phyloP scores from a whole-genome alignment of 2,888 invertebrate species.

The Trilocha varians region DNA sequence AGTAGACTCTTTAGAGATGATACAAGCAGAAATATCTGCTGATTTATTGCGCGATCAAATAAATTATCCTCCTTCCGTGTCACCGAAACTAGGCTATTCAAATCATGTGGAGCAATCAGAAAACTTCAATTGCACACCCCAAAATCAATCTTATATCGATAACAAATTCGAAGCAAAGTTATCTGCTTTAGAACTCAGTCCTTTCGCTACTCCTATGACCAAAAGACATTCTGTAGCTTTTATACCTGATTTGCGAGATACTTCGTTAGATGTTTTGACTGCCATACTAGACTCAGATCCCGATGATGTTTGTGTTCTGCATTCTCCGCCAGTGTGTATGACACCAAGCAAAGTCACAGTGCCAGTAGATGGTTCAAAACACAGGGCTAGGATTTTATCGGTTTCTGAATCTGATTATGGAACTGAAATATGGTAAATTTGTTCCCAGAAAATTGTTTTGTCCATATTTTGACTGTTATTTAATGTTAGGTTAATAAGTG shows the following conservation, averaged over 20 bases:
- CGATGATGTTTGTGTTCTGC: constrained; percentile 52
- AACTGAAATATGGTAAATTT: constrained; percentile 83
- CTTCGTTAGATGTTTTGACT: constrained; percentile 53
- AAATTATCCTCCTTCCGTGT: constrained; percentile 79
- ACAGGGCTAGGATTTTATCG: constrained; percentile 77
- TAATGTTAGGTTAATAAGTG: no score
- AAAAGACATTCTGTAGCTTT: constrained; percentile 56
- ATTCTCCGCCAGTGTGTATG: constrained; percentile 59
- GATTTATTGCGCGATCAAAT: constrained; percentile 79
- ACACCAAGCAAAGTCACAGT: constrained; percentile 75
- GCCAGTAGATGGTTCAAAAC: constrained; percentile 74
- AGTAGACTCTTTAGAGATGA: constrained; percentile 68
- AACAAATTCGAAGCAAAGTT: constrained; percentile 55
- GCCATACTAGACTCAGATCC: constrained; percentile 66
- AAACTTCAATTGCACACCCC: constrained; percentile 42
- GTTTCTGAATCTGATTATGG: constrained; percentile 75
- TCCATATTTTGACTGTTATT: no score
- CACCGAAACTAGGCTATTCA: constrained; percentile 66
- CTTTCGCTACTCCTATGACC: constrained; percentile 52
- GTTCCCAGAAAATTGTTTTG: no score
- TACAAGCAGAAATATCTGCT: constrained; percentile 75
- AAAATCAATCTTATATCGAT: constrained; percentile 31
- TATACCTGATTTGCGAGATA: constrained; percentile 51
- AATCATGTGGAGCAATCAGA: constrained; percentile 39
- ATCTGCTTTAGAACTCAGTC: constrained; percentile 57